Base-by-base conservation (phyloP, 2,888 invertebrate species). In the Piscicola geometra region DNA sequence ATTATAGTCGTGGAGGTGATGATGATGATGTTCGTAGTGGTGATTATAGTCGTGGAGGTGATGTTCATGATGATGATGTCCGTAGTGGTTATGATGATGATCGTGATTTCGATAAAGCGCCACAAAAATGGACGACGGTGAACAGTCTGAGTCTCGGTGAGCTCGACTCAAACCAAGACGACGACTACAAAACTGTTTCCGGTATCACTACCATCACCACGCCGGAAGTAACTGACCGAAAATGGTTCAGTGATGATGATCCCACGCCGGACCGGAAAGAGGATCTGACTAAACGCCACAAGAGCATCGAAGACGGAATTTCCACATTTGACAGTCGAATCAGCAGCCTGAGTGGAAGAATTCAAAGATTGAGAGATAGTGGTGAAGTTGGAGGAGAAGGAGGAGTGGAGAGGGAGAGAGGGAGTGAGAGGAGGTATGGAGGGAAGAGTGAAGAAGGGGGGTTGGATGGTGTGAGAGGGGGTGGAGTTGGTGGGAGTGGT, bases 171-270 rank as follows among this genome's bases (percentile, higher is more conserved):
- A 64, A 9, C 12, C 64, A 25, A 64, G 64, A 28, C 9, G 64
- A 21, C 25, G 30, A 28, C n/a, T 36, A 52, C 28, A 30, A 56
- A 56, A 5, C 52, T 18, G 3, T n/a, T 1, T 41, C 36, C 21
- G 70, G 25, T 47, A 30, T 21, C 25, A n/a, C 35, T 28, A 70
- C n/a, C n/a, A 35, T n/a, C 9, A 35, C 35, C 3, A 21, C 35
- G 21, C 21, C 41, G 28, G 70, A 70, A 70, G 28, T 41, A n/a
- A 36, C 28, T 25, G 70, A 70, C n/a, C n/a, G 72, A 52, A 21
- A 56, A 25, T 72, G 72, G 72, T 72, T 72, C 56, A 72, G 72
- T 52, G 72, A 72, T 52, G 72, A 72, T 12, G 72, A 52, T n/a
- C 64, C 30, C n/a, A 9, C 9, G 12, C 9, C 9, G 9, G 12